Evolutionary conservation across 2,797 vertebrate species (phyloP), one percentile per base, ranked within the genome.

Genomic region (Galaxias olidus): DNA sequence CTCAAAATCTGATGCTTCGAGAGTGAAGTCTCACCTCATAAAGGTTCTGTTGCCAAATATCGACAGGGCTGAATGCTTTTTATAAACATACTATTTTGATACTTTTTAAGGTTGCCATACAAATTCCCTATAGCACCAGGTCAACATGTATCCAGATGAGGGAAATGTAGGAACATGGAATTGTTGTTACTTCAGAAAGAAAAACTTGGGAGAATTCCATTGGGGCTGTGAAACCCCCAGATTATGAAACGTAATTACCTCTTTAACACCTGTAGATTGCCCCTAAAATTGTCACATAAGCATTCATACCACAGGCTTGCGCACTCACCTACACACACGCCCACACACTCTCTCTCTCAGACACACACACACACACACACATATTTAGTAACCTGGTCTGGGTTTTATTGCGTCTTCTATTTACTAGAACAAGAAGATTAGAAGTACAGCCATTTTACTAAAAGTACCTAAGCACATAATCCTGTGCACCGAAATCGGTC

Each of bases 141-240:
- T n/a, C n/a, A n/a, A n/a, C n/a, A n/a, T n/a, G n/a, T n/a, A n/a
- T n/a, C n/a, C n/a, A n/a, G n/a, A n/a, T n/a, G n/a, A n/a, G n/a
- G n/a, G n/a, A n/a, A n/a, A n/a, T n/a, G n/a, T n/a, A n/a, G n/a
- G n/a, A n/a, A n/a, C n/a, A n/a, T n/a, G n/a, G n/a, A n/a, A n/a
- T n/a, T n/a, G n/a, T n/a, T n/a, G n/a, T n/a, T n/a, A n/a, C n/a
- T 48, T 46, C 19, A 30, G 11, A 67, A 60, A 67, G 59, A 67
- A 43, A 45, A 42, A 19, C 49, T 53, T 67, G 52, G 57, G 53
- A 49, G 45, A 59, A 53, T 57, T 46, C 17, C n/a, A 10, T 60
- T 52, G 45, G 41, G 47, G 19, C 56, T 53, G 48, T 59, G 57
- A 59, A 59, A 20, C 44, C 56, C 10, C 55, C 20, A 12, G 47